Conservation (phyloP, 2,888 invertebrate species). For the Acleris holmiana region DNA sequence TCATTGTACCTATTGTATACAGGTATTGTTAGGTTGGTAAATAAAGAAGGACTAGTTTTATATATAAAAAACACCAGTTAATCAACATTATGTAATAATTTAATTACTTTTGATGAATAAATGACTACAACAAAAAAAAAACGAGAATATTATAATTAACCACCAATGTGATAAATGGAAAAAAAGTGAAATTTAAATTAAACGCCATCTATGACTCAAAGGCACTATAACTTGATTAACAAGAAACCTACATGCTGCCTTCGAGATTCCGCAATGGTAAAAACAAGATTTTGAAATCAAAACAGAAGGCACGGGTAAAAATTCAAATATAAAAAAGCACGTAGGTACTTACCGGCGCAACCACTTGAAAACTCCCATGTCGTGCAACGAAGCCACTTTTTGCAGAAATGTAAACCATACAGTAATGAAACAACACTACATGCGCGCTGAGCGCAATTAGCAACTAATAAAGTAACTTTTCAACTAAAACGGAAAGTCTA, state of each 20-base stretch:
- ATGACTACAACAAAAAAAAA: too few relatives aligned
- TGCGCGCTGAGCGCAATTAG: constrained; percentile 41
- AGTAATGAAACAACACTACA: constrained; percentile 45
- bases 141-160: too few relatives aligned
- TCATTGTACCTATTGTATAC: too few relatives aligned
- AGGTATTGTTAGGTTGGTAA: too few relatives aligned
- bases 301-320: constrained; percentile 5
- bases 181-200: background rate
- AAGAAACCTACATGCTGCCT: background rate
- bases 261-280: background rate
- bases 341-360: constrained; percentile 74
- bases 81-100: too few relatives aligned
- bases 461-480: constrained; percentile 50
- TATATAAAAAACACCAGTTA: too few relatives aligned
- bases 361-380: constrained; percentile 82
- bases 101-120: too few relatives aligned
- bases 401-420: constrained; percentile 44
- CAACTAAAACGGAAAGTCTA: constrained; percentile 59
- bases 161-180: background rate
- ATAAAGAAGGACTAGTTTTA: too few relatives aligned
- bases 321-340: constrained; percentile 22
- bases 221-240: background rate
- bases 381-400: constrained; percentile 71
- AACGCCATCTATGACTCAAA: constrained; percentile 5
- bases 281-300: too few relatives aligned